A percentile compares a stretch with the other conserved stretches of the same genome.
Evolutionary conservation across 2,888 invertebrate species (phyloP).

Genomic region (Epistrophella euchroma): DNA sequence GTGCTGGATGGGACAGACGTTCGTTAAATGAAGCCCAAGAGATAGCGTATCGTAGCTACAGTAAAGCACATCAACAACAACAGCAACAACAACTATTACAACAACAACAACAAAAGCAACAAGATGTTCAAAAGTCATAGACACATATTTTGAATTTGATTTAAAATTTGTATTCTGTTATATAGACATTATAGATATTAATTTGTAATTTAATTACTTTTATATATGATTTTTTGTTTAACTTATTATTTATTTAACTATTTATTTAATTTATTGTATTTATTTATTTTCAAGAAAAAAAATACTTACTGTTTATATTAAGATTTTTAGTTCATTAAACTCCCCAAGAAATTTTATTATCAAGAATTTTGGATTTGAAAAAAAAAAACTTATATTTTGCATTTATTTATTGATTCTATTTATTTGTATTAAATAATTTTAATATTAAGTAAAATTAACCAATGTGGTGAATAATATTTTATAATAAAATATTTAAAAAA

Average conservation of each 20-base stretch:
- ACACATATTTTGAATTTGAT: conserved; percentile 51
- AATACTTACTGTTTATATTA: conserved; percentile 14
- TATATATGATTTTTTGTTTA: conserved; percentile 54
- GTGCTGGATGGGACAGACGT: conserved; percentile 90
- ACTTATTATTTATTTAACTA: conserved; percentile 14
- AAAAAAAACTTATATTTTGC: not conserved
- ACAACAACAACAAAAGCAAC: conserved; percentile 49
- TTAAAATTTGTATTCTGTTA: conserved; percentile 49
- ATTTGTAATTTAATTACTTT: conserved; percentile 66
- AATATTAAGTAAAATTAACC: not conserved
- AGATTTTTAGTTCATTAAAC: not conserved
- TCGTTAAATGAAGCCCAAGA: conserved; percentile 87
- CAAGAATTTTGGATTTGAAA: not conserved
- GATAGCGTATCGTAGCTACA: conserved; percentile 89
- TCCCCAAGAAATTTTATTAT: no score
- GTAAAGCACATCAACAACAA: conserved; percentile 81
- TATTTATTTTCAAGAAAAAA: conserved; percentile 41
- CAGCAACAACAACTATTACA: conserved; percentile 71
- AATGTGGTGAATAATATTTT: conserved; percentile 66
- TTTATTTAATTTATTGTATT: conserved; percentile 75
- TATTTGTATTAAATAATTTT: conserved; percentile 30
- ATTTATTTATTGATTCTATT: conserved; percentile 39
- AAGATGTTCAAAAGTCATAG: conserved; percentile 73
- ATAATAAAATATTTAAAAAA: conserved; percentile 69
- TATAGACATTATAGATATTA: conserved; percentile 42